Evolutionary conservation across 2,113 vertebrate genomes (phyloP).

Genomic region (Melanerpes aurifrons): DNA sequence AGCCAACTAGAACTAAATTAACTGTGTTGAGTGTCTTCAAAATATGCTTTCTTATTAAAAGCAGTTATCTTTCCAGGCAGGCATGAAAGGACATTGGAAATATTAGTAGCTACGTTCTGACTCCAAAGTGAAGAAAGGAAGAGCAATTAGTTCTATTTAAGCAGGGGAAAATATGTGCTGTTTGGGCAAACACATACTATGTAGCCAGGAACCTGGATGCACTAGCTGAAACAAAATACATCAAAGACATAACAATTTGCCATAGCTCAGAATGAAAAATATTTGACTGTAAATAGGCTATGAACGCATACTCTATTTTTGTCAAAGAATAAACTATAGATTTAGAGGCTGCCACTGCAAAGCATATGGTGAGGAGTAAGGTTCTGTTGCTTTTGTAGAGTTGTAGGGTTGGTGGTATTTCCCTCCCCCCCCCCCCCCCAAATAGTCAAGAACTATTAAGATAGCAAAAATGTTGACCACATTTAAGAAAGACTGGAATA

Average conservation of each 20-base stretch:
- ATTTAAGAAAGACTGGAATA: slow-evolving; percentile 5
- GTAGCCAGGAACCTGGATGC: not conserved
- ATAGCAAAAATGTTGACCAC: not conserved
- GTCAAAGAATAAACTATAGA: slow-evolving; percentile 17
- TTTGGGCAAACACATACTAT: not conserved
- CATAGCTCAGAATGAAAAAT: slow-evolving; percentile 25
- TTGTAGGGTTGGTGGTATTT: not conserved
- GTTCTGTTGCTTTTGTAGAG: not conserved
- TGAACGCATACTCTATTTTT: not conserved
- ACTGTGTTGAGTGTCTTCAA: not conserved
- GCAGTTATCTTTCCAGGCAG: not conserved
- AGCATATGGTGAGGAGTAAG: fast-evolving
- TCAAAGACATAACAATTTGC: not conserved
- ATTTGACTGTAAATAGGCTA: slow-evolving; percentile 40
- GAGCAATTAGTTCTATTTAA: not conserved
- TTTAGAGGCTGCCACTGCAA: slow-evolving; percentile 3
- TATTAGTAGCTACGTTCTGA: not conserved
- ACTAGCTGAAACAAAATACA: not conserved
- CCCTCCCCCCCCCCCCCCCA: not conserved
- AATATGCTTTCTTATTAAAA: slow-evolving; percentile 2
- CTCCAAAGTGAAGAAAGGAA: not conserved
- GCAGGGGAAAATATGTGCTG: not conserved
- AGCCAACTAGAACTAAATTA: slow-evolving; percentile 15
- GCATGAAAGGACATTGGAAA: not conserved
- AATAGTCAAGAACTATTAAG: slow-evolving; percentile 8